phyloP scores from a whole-genome alignment of 2,113 vertebrate genomes.

The Columba janthina region DNA sequence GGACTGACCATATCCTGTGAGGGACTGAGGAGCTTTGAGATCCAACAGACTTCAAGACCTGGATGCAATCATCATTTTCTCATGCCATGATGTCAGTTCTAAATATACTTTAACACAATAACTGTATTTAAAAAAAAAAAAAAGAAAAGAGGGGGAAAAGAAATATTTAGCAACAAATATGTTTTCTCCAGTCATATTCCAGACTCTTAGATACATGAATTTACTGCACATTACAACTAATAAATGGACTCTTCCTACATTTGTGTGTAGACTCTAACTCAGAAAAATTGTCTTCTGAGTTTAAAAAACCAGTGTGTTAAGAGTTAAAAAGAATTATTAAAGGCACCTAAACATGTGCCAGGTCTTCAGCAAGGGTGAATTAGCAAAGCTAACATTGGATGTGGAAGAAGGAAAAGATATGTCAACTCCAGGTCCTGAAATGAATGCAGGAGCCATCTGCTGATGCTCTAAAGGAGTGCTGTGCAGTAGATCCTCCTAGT shows the following conservation, averaged over 20 bases:
- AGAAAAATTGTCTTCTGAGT: not conserved
- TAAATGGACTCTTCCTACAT: not conserved
- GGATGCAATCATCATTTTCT: not conserved
- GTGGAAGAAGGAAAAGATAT: too few species aligned
- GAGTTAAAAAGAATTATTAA: not conserved
- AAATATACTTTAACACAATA: not conserved
- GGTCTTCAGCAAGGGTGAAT: not conserved
- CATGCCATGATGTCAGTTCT: not conserved
- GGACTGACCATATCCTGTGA: not conserved
- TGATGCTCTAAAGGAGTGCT: not conserved
- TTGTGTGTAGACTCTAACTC: not conserved
- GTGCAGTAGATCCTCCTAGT: not conserved
- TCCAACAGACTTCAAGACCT: not conserved
- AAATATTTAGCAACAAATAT: not conserved
- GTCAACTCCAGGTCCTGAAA: not conserved
- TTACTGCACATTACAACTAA: not conserved
- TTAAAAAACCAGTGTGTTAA: not conserved
- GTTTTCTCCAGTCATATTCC: not conserved
- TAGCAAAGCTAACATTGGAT: not conserved
- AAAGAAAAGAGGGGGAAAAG: accelerated
- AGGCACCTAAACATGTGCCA: not conserved
- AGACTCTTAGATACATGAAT: not conserved
- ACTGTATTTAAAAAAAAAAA: not conserved
- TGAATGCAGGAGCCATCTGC: not conserved
- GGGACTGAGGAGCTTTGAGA: not conserved